Conservation (phyloP, 1,140 invertebrate species). For the Spodoptera litura region DNA sequence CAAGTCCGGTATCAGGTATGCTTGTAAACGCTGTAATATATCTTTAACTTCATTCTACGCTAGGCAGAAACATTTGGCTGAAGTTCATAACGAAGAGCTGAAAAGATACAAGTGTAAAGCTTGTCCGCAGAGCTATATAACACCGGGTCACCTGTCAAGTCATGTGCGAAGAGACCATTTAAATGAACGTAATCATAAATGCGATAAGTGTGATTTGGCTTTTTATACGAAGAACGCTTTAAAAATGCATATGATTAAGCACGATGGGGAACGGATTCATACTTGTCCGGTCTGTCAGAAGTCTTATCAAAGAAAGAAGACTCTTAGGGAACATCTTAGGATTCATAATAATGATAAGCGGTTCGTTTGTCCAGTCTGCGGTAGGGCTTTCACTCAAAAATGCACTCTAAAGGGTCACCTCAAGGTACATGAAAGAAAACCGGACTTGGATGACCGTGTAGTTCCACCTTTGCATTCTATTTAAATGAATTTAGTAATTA, state of each 20-base stretch:
- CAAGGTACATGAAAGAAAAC: conserved; percentile 76
- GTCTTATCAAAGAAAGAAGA: conserved; percentile 81
- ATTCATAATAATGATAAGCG: conserved; percentile 91
- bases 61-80: conserved; percentile 73
- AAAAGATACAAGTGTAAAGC: conserved; percentile 79
- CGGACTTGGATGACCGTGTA: conserved; percentile 56
- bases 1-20: conserved; percentile 73
- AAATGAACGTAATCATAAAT: conserved; percentile 82
- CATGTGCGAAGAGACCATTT: conserved; percentile 79
- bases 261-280: conserved; percentile 87
- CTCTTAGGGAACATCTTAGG: conserved; percentile 88
- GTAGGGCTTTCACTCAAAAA: conserved; percentile 88
- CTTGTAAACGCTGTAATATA: conserved; percentile 76
- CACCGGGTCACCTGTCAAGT: conserved; percentile 72
- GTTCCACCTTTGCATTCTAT: conserved; percentile 43
- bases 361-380: conserved; percentile 90
- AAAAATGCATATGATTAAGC: conserved; percentile 92
- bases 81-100: conserved; percentile 77
- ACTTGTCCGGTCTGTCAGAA: conserved; percentile 79
- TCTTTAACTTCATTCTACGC: conserved; percentile 73
- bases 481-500: not conserved
- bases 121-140: conserved; percentile 76
- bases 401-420: conserved; percentile 84
- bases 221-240: conserved; percentile 84
- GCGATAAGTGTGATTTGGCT: conserved; percentile 79